phyloP scores from a whole-genome alignment of 2,113 vertebrate genomes.

The Carassius gibelio region DNA sequence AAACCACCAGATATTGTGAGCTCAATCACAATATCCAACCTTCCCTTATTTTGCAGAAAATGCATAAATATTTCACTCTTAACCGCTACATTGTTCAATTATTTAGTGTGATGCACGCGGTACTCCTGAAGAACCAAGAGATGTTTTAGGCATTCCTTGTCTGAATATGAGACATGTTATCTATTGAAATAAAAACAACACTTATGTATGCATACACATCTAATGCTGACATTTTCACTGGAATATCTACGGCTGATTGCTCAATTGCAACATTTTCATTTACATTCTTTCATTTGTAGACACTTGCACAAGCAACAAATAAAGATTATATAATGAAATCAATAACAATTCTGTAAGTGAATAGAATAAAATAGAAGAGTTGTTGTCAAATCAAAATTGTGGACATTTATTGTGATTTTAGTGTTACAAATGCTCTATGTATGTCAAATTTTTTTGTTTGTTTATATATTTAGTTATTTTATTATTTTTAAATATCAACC shows the following conservation, averaged over 20 bases:
- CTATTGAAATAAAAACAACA: neutral
- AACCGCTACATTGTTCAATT: slow-evolving; percentile 25
- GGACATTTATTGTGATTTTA: no score
- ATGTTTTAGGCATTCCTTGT: neutral
- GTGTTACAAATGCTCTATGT: no score
- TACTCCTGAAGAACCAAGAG: neutral
- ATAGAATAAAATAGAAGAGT: no score
- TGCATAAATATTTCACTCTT: slow-evolving; percentile 34
- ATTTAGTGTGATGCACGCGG: neutral
- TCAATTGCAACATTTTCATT: neutral
- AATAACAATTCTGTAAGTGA: no score
- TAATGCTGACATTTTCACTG: neutral
- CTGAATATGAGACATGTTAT: neutral
- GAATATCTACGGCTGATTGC: neutral
- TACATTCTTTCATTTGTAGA: neutral
- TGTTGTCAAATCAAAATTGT: no score
- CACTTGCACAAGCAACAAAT: neutral
- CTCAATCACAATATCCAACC: no score
- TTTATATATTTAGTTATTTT: no score
- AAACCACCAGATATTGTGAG: neutral
- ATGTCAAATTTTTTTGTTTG: no score
- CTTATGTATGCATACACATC: neutral
- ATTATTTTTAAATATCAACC: no score
- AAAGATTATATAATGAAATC: no score
- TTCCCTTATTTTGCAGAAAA: neutral